Conservation (phyloP, 2,888 invertebrate species). For the Mythimna ferrago region DNA sequence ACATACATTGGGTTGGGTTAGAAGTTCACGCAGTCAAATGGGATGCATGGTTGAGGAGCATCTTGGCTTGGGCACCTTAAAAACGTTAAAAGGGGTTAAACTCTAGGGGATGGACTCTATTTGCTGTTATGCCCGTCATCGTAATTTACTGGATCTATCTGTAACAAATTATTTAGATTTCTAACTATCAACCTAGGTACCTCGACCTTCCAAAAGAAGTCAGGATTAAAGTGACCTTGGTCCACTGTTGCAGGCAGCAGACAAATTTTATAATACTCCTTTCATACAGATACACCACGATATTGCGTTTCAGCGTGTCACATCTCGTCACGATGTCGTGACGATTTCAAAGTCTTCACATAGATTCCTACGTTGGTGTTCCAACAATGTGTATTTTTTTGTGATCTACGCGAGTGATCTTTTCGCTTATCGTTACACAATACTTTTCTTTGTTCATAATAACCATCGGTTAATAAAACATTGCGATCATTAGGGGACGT, state of each 20-base stretch:
- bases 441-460: slow-evolving; percentile 30
- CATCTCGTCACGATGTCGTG: slow-evolving; percentile 8
- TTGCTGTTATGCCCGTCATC: background rate
- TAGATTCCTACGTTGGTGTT: background rate
- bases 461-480: slow-evolving; percentile 32
- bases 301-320: slow-evolving; percentile 8
- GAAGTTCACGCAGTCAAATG: background rate
- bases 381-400: background rate
- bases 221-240: background rate
- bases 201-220: background rate
- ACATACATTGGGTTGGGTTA: background rate
- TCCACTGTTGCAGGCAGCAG: background rate
- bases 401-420: slow-evolving; percentile 6
- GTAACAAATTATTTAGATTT: background rate
- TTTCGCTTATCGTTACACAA: slow-evolving; percentile 12
- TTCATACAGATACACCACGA: background rate
- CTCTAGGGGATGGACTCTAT: no score
- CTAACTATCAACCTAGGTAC: background rate
- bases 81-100: background rate
- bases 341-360: slow-evolving; percentile 28
- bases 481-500: slow-evolving; percentile 45
- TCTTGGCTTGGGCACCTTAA: background rate
- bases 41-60: background rate
- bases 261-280: background rate
- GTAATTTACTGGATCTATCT: background rate